Conservation (phyloP, 2,113 vertebrate species). For the Larimichthys crocea region DNA sequence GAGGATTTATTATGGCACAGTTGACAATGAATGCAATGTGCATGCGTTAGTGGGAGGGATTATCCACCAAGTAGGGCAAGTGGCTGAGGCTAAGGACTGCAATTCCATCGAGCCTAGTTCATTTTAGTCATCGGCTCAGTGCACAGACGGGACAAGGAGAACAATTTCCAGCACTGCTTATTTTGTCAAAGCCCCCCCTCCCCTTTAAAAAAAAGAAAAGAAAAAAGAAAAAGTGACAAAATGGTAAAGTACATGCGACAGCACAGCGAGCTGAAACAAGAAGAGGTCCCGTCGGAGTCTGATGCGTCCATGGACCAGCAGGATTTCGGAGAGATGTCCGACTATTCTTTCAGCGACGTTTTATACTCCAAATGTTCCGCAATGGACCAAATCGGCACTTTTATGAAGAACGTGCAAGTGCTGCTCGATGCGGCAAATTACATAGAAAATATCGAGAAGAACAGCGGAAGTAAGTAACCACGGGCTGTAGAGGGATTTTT, state of each 20-base stretch:
- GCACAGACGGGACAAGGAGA: slow-evolving; percentile 71
- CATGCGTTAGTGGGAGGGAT: slow-evolving; percentile 85
- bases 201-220: not conserved
- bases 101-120: slow-evolving; percentile 78
- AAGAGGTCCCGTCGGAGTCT: slow-evolving; percentile 83
- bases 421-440: slow-evolving; percentile 93
- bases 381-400: slow-evolving; percentile 92
- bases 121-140: slow-evolving; percentile 74
- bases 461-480: slow-evolving; percentile 93
- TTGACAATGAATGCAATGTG: slow-evolving; percentile 81
- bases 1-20: slow-evolving; percentile 75
- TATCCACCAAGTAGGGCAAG: slow-evolving; percentile 85
- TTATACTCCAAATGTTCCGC: slow-evolving; percentile 88
- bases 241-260: slow-evolving; percentile 90
- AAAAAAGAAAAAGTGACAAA: slow-evolving; percentile 34
- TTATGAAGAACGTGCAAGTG: slow-evolving; percentile 94
- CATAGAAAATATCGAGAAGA: slow-evolving; percentile 92
- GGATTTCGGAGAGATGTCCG: slow-evolving; percentile 83
- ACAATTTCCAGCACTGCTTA: slow-evolving; percentile 48
- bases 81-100: slow-evolving; percentile 81
- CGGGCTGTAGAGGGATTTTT: slow-evolving; percentile 35
- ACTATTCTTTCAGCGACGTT: slow-evolving; percentile 89
- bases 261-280: slow-evolving; percentile 85
- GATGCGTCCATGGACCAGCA: slow-evolving; percentile 82
- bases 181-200: slow-evolving; percentile 44